These are phyloP conservation scores for Pelobates cultripes DNA, from an alignment of 2,797 vertebrate genomes.

Conservation along the genomic window DNA sequence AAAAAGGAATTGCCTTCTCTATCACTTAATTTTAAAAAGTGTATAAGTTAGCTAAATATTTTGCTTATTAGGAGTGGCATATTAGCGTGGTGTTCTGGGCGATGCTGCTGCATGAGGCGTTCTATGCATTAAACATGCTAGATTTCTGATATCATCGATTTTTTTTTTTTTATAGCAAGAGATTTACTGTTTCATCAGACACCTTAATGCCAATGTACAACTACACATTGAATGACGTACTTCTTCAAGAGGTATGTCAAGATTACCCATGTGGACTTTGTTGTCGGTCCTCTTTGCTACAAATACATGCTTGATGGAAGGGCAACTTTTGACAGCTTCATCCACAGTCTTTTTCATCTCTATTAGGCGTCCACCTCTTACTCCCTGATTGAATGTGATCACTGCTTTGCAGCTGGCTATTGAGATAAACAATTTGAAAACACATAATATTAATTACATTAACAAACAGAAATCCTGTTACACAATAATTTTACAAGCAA, in stretches of 20 bases:
- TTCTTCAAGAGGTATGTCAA: slow-evolving; percentile 86
- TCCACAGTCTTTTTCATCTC: slow-evolving; percentile 90
- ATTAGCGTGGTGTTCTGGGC: too few relatives aligned
- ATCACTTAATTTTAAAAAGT: too few relatives aligned
- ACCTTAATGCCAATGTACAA: background rate
- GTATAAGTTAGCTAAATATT: too few relatives aligned
- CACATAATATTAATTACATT: background rate
- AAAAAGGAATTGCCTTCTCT: too few relatives aligned
- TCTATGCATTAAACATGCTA: too few relatives aligned
- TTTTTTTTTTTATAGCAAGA: too few relatives aligned
- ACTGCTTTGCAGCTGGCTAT: slow-evolving; percentile 89
- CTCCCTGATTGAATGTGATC: slow-evolving; percentile 90
- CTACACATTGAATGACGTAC: slow-evolving; percentile 66
- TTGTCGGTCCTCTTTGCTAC: slow-evolving; percentile 88
- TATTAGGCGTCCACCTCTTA: slow-evolving; percentile 82
- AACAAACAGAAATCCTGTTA: too few relatives aligned
- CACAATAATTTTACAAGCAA: too few relatives aligned
- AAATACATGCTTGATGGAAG: slow-evolving; percentile 80
- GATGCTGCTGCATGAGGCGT: too few relatives aligned
- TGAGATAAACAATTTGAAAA: slow-evolving; percentile 54
- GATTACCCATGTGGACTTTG: slow-evolving; percentile 76
- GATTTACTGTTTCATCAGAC: too few relatives aligned
- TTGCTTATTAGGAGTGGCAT: too few relatives aligned
- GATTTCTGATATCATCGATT: too few relatives aligned
- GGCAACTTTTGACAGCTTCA: slow-evolving; percentile 82